Base-by-base conservation (phyloP, 1,140 invertebrate species). In the Bombus haemorrhoidalis region DNA sequence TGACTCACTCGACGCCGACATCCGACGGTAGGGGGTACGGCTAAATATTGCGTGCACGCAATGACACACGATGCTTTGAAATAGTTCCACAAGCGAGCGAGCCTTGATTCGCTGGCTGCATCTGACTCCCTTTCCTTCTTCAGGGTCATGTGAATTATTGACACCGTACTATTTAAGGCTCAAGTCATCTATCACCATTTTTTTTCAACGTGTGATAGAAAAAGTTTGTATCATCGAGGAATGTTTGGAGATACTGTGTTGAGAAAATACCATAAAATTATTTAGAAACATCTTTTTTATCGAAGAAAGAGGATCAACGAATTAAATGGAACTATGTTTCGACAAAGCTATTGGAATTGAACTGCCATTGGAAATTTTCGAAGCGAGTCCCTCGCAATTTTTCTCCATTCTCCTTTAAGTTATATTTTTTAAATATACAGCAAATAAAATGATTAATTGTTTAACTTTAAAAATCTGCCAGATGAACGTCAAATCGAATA, bases 11-110 rank as follows among this genome's bases (percentile, higher is more conserved):
- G 88, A 87, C 85, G 87, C 88, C 87, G 88, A 91, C 92, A 75
- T 87, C 80, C 79, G 75, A 86, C 79, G 88, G 80, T 81, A 79
- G 83, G 85, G 83, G 82, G 77, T 77, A 89, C 57, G 91, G 89
- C 92, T 94, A 94, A 94, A 92, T 94, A 94, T 94, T 94, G 91
- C 93, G 92, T 92, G 91, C 92, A 88, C 92, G 93, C 90, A 93
- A 91, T 92, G 91, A 92, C 90, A 92, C 91, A 92, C 87, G 89
- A 81, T 87, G 88, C 90, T 92, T 92, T 91, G 89, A 91, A 93
- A 93, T 93, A 92, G 89, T 93, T 92, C 69, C 72, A 92, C 91
- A 87, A 90, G 80, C 79, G 66, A 41, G 25, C 64, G 37, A 78
- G 89, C 81, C 84, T 90, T 90, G 87, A 90, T 89, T 91, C 90